These are phyloP conservation scores for Anastrepha obliqua DNA, from an alignment of 1,140 invertebrate genomes.

Conservation along the genomic window DNA sequence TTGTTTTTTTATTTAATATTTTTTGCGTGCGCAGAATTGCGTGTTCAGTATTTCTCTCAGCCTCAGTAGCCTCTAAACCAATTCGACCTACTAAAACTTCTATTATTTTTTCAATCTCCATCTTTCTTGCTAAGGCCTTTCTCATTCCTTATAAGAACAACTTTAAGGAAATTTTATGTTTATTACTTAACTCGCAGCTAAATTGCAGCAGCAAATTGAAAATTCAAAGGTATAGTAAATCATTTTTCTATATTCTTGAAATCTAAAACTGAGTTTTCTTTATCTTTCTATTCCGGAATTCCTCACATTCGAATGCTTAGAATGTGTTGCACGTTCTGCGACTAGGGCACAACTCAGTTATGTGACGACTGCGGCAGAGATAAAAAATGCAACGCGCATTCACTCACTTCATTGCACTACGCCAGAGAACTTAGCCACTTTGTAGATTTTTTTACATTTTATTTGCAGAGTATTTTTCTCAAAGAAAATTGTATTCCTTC, in stretches of 20 bases:
- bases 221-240: background rate
- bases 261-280: background rate
- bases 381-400: constrained; percentile 39
- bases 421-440: background rate
- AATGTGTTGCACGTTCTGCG: background rate
- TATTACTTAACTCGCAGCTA: background rate
- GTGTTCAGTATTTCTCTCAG: no score
- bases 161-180: background rate
- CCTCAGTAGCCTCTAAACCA: no score
- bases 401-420: background rate
- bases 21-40: no score
- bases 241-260: background rate
- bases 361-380: background rate
- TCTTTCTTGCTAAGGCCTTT: no score
- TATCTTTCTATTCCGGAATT: background rate
- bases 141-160: no score
- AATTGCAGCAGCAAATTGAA: background rate
- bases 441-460: no score
- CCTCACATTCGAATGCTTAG: background rate
- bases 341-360: background rate
- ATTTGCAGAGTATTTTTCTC: no score
- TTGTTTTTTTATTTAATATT: no score
- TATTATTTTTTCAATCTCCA: no score
- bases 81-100: no score
- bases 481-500: background rate